Conservation (phyloP, 2,113 vertebrate species). For the Tragelaphus imberbis region DNA sequence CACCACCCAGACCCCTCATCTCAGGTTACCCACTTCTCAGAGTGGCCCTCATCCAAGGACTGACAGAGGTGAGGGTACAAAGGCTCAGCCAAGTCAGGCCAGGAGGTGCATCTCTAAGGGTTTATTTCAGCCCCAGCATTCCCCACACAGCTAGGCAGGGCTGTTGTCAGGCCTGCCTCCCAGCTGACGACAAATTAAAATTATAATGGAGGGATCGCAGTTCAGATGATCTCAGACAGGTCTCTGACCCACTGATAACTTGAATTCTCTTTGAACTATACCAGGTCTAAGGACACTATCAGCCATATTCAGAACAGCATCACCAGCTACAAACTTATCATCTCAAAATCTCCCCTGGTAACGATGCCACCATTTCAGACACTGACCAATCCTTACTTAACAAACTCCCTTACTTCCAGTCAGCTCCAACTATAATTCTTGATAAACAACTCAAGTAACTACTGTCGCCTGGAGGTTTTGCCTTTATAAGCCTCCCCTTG, state of each 20-base stretch:
- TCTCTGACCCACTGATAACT: neutral
- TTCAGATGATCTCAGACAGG: neutral
- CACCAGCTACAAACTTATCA: neutral
- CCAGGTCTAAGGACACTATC: neutral
- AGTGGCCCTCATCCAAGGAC: fast-evolving
- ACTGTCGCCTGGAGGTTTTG: neutral
- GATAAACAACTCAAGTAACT: neutral
- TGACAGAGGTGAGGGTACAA: fast-evolving
- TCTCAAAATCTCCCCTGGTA: neutral
- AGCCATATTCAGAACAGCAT: neutral
- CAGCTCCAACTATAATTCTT: neutral
- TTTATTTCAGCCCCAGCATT: fast-evolving
- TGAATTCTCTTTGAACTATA: neutral
- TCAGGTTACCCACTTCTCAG: neutral
- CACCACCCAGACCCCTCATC: neutral
- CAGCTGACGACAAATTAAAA: neutral
- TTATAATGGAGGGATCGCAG: neutral
- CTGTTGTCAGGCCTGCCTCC: neutral
- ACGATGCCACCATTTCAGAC: neutral
- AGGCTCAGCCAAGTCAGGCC: fast-evolving
- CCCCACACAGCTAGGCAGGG: fast-evolving
- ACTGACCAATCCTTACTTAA: neutral
- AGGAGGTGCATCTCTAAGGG: neutral
- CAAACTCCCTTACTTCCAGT: neutral
- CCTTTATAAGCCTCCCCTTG: neutral